A percentile compares a stretch with the other conserved stretches of the same genome.
phyloP scores from a whole-genome alignment of 2,888 invertebrate species.

The Erannis defoliaria region DNA sequence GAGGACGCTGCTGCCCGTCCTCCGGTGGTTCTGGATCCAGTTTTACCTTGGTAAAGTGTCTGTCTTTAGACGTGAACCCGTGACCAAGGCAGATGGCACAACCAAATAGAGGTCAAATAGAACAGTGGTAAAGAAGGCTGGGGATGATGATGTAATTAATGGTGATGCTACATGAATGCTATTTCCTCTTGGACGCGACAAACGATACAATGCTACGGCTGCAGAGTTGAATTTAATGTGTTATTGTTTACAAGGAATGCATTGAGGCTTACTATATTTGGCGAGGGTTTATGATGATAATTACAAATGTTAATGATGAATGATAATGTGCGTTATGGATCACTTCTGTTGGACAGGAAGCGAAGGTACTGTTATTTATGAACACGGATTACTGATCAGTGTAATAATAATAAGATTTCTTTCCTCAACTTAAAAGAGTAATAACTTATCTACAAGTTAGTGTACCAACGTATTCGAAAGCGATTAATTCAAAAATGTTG shows the following conservation, averaged over 20 bases:
- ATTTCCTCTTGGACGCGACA: constrained; percentile 11
- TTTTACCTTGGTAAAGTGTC: too few species aligned
- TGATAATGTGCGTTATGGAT: neutral
- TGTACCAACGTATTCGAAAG: too few species aligned
- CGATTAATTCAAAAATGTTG: too few species aligned
- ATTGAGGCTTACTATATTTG: constrained; percentile 33
- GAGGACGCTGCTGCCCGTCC: too few species aligned
- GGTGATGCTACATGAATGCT: constrained; percentile 4
- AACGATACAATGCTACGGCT: constrained; percentile 11
- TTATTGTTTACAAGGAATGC: constrained; percentile 41
- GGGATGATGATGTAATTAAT: neutral
- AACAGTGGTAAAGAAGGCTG: neutral
- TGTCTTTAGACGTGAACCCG: too few species aligned
- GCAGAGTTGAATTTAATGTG: constrained; percentile 21
- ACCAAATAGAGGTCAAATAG: too few species aligned
- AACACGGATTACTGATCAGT: neutral
- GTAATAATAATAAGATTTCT: neutral
- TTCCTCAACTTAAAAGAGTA: neutral
- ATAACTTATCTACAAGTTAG: too few species aligned
- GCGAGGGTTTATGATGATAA: constrained; percentile 18
- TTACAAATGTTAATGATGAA: constrained; percentile 6
- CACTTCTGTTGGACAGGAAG: constrained; percentile 11
- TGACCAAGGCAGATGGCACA: too few species aligned
- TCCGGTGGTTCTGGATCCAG: too few species aligned
- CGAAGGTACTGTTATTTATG: neutral